A percentile compares a stretch with the other conserved stretches of the same genome.
Conservation (phyloP, 2,888 invertebrate genomes). For the Diarsia brunnea region DNA sequence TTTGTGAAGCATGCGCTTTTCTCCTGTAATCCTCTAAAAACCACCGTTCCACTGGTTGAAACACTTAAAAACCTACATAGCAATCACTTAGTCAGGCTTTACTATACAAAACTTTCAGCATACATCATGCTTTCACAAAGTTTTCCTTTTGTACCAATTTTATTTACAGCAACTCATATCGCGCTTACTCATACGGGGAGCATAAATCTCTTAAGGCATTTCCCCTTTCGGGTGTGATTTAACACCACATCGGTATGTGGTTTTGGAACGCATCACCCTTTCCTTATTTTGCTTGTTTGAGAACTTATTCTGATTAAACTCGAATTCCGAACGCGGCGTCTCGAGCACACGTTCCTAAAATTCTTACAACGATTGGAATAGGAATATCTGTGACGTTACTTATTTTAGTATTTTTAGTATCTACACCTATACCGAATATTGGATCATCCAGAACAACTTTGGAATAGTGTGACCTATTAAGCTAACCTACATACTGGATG, state of each 20-base stretch:
- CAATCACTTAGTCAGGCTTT: slow-evolving; percentile 22
- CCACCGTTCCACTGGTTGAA: background rate
- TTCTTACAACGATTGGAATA: background rate
- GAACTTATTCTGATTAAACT: slow-evolving; percentile 58
- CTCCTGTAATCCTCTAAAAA: slow-evolving; percentile 2
- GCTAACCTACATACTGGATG: background rate
- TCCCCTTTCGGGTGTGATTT: slow-evolving; percentile 61
- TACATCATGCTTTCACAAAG: slow-evolving; percentile 44
- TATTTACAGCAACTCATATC: slow-evolving; percentile 32
- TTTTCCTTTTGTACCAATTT: slow-evolving; percentile 39
- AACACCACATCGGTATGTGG: slow-evolving; percentile 52
- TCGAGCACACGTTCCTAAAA: slow-evolving; percentile 3
- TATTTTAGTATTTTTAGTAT: slow-evolving; percentile 15
- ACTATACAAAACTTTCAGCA: slow-evolving; percentile 30
- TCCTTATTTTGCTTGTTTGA: slow-evolving; percentile 34
- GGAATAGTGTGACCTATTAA: slow-evolving; percentile 11
- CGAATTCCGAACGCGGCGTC: slow-evolving; percentile 22
- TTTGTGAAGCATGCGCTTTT: background rate
- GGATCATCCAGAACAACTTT: slow-evolving; percentile 1
- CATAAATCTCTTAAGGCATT: slow-evolving; percentile 63
- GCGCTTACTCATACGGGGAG: slow-evolving; percentile 43
- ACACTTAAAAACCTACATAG: slow-evolving; percentile 18
- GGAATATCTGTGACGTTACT: slow-evolving; percentile 10
- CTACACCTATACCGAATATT: background rate
- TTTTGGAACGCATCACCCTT: slow-evolving; percentile 44